Percentiles rank a stretch among this genome's conserved stretches.
These are phyloP conservation scores for Diogma glabrata DNA, from an alignment of 2,888 invertebrate genomes.

Conservation along the genomic window DNA sequence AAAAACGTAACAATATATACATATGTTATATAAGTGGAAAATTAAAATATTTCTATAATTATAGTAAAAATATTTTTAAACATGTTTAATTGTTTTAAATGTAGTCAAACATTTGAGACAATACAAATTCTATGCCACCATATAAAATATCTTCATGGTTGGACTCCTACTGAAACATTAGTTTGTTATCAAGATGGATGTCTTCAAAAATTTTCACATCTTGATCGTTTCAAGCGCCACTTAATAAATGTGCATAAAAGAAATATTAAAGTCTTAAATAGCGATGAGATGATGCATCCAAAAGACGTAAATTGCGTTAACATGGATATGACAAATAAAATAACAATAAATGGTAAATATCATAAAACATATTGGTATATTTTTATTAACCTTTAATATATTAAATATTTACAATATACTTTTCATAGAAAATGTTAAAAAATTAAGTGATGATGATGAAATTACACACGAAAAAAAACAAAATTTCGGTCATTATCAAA, in stretches of 20 bases:
- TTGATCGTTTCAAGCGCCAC: neutral
- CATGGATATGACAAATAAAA: neutral
- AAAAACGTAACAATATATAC: too few relatives aligned
- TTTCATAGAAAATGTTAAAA: neutral
- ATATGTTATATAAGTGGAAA: neutral
- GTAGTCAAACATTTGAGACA: neutral
- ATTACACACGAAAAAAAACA: too few relatives aligned
- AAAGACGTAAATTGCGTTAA: neutral
- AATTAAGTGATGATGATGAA: too few relatives aligned
- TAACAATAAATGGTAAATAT: neutral
- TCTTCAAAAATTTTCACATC: neutral
- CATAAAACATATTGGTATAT: neutral
- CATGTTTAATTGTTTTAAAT: too few relatives aligned
- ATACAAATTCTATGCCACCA: neutral
- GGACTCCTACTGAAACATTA: neutral
- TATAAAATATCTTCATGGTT: neutral
- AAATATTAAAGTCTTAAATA: neutral
- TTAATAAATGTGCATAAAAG: neutral
- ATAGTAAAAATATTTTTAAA: neutral
- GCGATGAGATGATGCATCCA: neutral
- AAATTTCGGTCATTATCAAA: too few relatives aligned
- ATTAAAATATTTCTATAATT: neutral
- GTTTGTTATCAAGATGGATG: neutral
- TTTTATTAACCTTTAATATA: neutral
- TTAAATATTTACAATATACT: neutral